Evolutionary conservation across 2,113 vertebrate species (phyloP), one percentile per base, ranked within the genome.

Genomic region (Scytalopus superciliaris): DNA sequence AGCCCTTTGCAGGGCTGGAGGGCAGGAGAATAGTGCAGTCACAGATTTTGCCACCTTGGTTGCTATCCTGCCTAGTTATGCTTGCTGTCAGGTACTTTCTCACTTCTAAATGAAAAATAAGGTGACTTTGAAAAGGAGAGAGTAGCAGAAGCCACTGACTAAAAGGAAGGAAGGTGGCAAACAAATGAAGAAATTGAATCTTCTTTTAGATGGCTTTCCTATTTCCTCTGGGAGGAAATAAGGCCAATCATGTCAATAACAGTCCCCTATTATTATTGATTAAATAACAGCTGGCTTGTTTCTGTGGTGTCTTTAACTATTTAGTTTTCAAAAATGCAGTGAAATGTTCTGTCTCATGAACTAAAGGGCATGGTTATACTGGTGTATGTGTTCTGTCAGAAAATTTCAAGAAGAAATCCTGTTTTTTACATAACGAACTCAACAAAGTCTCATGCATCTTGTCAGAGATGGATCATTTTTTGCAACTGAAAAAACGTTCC

Each of bases 401-500:
- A 66, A 64, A 33, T 31, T 55, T 70, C 56, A 25, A 31, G 47
- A 80, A 86, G 57, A 81, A 84, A 63, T 45, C 7, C 5, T 12
- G 0, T 0, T 60, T 80, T 84, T 87, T 56, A 13, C 4, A 3
- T 57, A 23, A 66, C 16, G 18, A 45, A 2, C 24, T 74, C 10
- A 55, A n/a, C 9, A 42, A 66, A 37, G 45, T 10, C 5, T 62
- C 3, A 7, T 39, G 15, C 15, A 13, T 66, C 14, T 75, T 90
- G 30, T 73, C 13, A 62, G 59, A 49, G 30, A 47, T 22, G 13
- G 23, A 12, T 45, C 2, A 8, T 56, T 66, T 88, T 85, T 83
- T 85, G 19, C 47, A 50, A 2, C 0, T 1, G 19, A 9, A 74
- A 42, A 50, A 10, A 0, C 0, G 15, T 55, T 88, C 11, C 14